These are phyloP conservation scores for Tetramorium parvispinum DNA, from an alignment of 1,140 invertebrate species.

Conservation along the genomic window DNA sequence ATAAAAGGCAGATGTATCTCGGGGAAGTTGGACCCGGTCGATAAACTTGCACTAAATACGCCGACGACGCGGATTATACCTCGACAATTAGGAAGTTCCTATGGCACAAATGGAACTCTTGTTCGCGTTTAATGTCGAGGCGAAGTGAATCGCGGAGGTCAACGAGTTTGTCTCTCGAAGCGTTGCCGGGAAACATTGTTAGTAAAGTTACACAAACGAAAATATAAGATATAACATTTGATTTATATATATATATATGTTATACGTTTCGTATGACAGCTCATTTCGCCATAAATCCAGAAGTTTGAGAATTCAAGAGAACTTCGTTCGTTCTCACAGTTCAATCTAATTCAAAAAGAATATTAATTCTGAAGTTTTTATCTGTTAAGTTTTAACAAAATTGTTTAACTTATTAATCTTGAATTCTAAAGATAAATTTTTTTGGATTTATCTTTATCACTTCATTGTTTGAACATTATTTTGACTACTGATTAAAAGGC, in stretches of 20 bases:
- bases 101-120: slow-evolving; percentile 47
- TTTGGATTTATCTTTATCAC: not conserved
- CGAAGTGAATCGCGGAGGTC: slow-evolving; percentile 6
- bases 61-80: slow-evolving; percentile 60
- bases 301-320: not conserved
- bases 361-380: not conserved
- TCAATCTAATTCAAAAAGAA: not conserved
- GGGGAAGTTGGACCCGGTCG: slow-evolving; percentile 49
- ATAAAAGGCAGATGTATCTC: slow-evolving; percentile 50
- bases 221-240: slow-evolving; percentile 20
- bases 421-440: not conserved
- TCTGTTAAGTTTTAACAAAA: not conserved
- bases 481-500: not conserved
- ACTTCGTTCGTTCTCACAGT: not conserved
- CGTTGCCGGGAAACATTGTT: slow-evolving; percentile 45
- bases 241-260: not conserved
- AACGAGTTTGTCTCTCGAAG: slow-evolving; percentile 53
- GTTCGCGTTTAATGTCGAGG: slow-evolving; percentile 50
- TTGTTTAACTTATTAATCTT: not conserved
- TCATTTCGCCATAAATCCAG: not conserved
- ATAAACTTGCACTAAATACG: slow-evolving; percentile 65
- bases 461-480: not conserved
- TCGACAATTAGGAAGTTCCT: slow-evolving; percentile 69
- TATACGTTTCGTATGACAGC: not conserved
- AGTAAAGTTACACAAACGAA: slow-evolving; percentile 17